A percentile compares a stretch with the other conserved stretches of the same genome.
Conservation (phyloP, 2,888 invertebrate species). For the Schizaphis graminum region DNA sequence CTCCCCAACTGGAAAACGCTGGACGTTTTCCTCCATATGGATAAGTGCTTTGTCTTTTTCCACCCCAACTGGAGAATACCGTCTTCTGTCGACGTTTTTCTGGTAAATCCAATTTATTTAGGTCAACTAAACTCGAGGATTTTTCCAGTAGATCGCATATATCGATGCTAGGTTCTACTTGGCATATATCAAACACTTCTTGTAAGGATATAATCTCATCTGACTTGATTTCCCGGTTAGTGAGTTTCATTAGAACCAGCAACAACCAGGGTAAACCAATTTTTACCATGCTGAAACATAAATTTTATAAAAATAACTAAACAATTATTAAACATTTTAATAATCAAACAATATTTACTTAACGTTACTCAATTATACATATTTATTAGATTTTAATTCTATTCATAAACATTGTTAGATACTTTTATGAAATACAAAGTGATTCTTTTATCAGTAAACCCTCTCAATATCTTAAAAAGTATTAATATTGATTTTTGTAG, state of each 20-base stretch:
- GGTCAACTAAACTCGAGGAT: background rate
- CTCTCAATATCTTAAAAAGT: background rate
- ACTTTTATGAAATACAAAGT: background rate
- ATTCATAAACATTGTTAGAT: background rate
- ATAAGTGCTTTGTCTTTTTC: conserved; percentile 66
- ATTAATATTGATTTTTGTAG: background rate
- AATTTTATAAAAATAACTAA: background rate
- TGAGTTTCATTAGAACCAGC: conserved; percentile 58
- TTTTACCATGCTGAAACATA: conserved; percentile 61
- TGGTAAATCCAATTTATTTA: conserved; percentile 18
- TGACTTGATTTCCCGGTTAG: conserved; percentile 50
- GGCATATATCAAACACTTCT: conserved; percentile 57
- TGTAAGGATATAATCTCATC: conserved; percentile 50
- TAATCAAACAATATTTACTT: background rate
- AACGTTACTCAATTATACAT: background rate
- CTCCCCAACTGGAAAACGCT: conserved; percentile 69
- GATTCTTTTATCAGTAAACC: background rate
- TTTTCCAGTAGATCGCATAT: conserved; percentile 52
- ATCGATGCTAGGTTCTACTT: conserved; percentile 42
- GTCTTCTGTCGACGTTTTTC: conserved; percentile 64
- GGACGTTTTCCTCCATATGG: conserved; percentile 67
- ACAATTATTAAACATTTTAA: background rate
- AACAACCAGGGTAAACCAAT: conserved; percentile 57
- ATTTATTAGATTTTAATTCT: background rate
- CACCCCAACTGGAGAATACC: conserved; percentile 68